Percentiles rank a stretch among this genome's conserved stretches.
phyloP scores from a whole-genome alignment of 2,113 vertebrate genomes.

The Bambusicola thoracicus region DNA sequence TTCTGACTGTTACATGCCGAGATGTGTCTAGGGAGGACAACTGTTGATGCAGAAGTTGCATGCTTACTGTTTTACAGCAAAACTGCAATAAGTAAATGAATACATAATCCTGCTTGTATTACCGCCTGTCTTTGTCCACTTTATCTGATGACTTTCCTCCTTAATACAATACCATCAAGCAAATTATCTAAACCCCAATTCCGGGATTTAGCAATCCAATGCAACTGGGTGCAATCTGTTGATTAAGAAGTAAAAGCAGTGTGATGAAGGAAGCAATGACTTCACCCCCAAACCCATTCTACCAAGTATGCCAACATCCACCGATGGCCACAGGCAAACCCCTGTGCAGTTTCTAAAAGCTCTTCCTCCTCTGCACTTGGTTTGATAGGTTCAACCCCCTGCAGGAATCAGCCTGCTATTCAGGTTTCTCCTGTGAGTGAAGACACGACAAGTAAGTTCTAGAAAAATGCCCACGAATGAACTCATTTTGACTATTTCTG shows the following conservation, averaged over 20 bases:
- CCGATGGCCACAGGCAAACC: neutral
- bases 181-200: neutral
- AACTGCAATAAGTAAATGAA: neutral
- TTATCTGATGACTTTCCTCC: neutral
- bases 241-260: neutral
- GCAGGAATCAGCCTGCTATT: neutral
- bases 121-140: neutral
- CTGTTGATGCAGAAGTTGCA: neutral
- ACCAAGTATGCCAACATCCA: neutral
- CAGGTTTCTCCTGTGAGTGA: neutral
- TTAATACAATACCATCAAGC: neutral
- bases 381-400: neutral
- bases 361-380: neutral
- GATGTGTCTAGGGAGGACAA: neutral
- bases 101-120: neutral
- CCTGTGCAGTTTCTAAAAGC: neutral
- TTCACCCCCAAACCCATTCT: neutral
- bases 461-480: neutral
- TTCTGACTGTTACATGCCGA: neutral
- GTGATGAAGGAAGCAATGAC: neutral
- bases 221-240: neutral
- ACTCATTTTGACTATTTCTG: neutral
- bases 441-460: neutral
- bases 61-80: neutral
- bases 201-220: neutral